Conservation (phyloP, 2,113 vertebrate species). For the Campylorhamphus procurvoides region DNA sequence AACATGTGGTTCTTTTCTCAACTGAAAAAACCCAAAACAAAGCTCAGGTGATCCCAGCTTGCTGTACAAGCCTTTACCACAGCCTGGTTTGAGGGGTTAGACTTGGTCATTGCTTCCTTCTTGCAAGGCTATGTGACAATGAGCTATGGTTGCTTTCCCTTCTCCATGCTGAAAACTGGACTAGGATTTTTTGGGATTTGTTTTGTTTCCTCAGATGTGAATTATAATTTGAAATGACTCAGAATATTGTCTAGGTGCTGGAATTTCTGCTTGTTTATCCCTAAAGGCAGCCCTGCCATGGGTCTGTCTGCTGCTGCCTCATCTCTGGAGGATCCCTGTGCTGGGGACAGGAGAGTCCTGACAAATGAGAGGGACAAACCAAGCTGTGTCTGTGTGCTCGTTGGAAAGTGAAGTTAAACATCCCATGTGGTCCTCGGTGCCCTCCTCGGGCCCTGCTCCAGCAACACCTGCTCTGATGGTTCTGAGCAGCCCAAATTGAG, state of each 20-base stretch:
- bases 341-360: background rate
- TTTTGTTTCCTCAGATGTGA: background rate
- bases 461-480: background rate
- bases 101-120: background rate
- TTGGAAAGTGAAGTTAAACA: background rate
- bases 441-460: background rate
- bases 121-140: rapidly evolving
- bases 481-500: background rate
- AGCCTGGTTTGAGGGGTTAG: background rate
- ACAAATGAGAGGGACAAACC: background rate
- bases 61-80: background rate
- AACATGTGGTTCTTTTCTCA: rapidly evolving
- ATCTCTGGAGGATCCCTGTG: background rate
- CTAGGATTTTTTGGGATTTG: background rate
- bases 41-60: background rate
- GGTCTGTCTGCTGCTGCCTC: background rate
- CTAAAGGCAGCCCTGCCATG: background rate
- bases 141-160: background rate
- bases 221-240: background rate
- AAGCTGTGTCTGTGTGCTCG: background rate
- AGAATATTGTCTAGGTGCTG: background rate
- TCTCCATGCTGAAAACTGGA: rapidly evolving
- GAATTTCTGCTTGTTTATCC: background rate
- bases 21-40: rapidly evolving
- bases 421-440: rapidly evolving